Base-by-base conservation (phyloP, 2,797 vertebrate species). In the Lagocephalus sceleratus region DNA sequence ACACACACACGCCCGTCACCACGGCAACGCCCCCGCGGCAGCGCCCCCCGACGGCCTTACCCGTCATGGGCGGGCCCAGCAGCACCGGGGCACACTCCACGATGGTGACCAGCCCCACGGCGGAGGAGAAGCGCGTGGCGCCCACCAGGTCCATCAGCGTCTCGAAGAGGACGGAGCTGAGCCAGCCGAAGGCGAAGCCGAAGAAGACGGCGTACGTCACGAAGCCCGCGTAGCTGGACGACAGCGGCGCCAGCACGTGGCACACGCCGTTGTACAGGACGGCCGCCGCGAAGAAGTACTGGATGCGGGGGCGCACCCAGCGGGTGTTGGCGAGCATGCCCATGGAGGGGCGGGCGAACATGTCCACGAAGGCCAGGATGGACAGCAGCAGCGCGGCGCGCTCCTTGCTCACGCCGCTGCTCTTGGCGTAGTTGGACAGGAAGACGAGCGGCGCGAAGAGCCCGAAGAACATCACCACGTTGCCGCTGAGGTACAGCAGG, bases 61-160 rank as follows among this genome's bases (percentile, higher is more conserved):
- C 92, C 78, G 97, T 88, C 5, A 98, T 6, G 0, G 97, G 97
- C 1, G 97, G 97, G 19, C 95, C 95, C 39, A 99, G 73, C 51
- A 99, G 91, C 51, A 99, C 97, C 0, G 97, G 97, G 4, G 57
- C 92, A 61, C 97, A 99, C 83, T 99, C 97, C 81, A 98, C 95
- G 0, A 99, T 98, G 19, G 96, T 98, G 84, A 99, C 95, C 43
- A 99, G 75, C 5, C 97, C 97, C 4, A 99, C 95, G 0, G 97
- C 97, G 0, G 96, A 97, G 66, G 97, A 99, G 85, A 99, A 98
- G 49, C 94, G 88, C 85, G 95, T 94, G 0, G 97, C 70, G 17
- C 97, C 97, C 55, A 99, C 93, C 68, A 99, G 90, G 64, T 99
- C 97, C 95, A 98, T 99, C 76, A 99, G 85, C 0, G 95, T 99